Conservation (phyloP, 2,797 vertebrate genomes). For the Lycodopsis pacificus region DNA sequence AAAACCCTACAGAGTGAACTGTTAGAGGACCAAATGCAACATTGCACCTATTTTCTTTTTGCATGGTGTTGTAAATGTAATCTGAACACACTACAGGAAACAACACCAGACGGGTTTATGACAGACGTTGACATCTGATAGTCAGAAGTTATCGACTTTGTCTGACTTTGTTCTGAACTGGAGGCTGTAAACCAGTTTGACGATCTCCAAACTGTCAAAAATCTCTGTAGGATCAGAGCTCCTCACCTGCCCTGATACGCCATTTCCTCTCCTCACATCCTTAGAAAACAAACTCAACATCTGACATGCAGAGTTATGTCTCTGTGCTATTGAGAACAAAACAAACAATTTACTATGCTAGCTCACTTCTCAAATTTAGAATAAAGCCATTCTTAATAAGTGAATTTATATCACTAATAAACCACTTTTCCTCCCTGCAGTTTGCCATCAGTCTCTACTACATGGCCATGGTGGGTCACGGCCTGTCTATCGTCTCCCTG, state of each 20-base stretch:
- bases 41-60: background rate
- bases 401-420: background rate
- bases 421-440: slow-evolving; percentile 59
- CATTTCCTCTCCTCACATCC: too few species aligned
- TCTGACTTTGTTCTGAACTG: background rate
- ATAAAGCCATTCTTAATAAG: background rate
- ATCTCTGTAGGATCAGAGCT: too few species aligned
- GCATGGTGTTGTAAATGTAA: slow-evolving; percentile 7
- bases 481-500: slow-evolving; percentile 84
- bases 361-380: background rate
- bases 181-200: too few species aligned
- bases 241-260: too few species aligned
- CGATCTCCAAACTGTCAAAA: too few species aligned
- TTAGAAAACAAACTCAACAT: too few species aligned
- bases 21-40: background rate
- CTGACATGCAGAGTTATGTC: too few species aligned
- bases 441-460: slow-evolving; percentile 79
- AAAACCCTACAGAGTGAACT: background rate
- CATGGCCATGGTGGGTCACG: slow-evolving; percentile 83
- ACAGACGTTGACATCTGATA: slow-evolving; percentile 34
- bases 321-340: background rate
- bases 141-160: slow-evolving; percentile 3
- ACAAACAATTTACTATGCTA: background rate
- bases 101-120: slow-evolving; percentile 26
- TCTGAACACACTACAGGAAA: slow-evolving; percentile 8